Base-by-base conservation (phyloP, 1,140 invertebrate species). In the Galendromus occidentalis region DNA sequence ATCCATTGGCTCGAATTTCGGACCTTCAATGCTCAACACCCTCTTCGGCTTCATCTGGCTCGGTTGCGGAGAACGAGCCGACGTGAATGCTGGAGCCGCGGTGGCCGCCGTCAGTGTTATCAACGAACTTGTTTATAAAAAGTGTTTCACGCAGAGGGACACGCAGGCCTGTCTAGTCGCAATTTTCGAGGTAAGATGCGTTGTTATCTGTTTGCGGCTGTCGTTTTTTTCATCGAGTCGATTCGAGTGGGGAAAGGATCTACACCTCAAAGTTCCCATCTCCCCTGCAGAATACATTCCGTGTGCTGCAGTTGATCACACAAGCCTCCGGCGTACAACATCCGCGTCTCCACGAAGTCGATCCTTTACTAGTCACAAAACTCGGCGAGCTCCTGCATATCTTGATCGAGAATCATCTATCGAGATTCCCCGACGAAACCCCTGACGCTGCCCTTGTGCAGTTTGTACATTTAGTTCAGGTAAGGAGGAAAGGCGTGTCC, bases 131-230 rank as follows among this genome's bases (percentile, higher is more conserved):
- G 33, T 25, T 12, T 59, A 59, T 9, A 59, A 59, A 9, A 59
- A 59, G 22, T 59, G 51, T 25, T 59, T 59, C 51, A n/a, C 51
- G 22, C 51, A 59, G 25, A 59, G 22, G 9, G 51, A 59, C 33
- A 59, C 51, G 22, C 51, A 59, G 25, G 51, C 51, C 51, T 59
- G 51, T 59, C 22, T 59, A 14, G 51, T 33, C 14, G 22, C 33
- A 4, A 33, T 59, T 59, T 59, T 59, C 22, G 25, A 59, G 51
- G 51, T 59, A 25, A 18, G 1, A 17, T 33, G 1, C 33, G 22
- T 4, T 59, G 14, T 59, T 22, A 14, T 20, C 18, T 14, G 12
- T n/a, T 44, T 44, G 14, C 42, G 42, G n/a, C 14, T n/a, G n/a
- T 44, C 12, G 14, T n/a, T 44, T 12, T 44, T 44, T 44, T 14